These are phyloP conservation scores for Tetrapedia diversipes DNA, from an alignment of 2,888 invertebrate species.

Conservation along the genomic window DNA sequence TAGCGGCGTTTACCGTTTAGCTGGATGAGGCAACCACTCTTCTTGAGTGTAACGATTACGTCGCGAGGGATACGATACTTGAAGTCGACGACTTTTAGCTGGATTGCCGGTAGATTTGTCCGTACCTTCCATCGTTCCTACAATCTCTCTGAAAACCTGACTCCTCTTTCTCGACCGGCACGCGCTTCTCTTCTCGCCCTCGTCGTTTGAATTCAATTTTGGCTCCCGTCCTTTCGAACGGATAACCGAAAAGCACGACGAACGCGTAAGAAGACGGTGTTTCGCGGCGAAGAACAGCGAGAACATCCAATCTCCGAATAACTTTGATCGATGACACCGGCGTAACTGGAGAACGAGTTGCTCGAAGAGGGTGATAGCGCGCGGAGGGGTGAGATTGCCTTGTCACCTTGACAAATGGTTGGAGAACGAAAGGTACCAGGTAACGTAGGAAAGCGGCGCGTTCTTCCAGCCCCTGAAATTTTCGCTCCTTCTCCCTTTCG, in stretches of 20 bases:
- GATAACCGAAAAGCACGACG: background rate
- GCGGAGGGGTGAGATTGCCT: constrained; percentile 77
- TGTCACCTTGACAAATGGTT: constrained; percentile 82
- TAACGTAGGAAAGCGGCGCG: constrained; percentile 55
- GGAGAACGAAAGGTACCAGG: constrained; percentile 72
- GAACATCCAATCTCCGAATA: constrained; percentile 55
- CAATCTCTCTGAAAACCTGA: constrained; percentile 41
- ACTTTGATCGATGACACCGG: constrained; percentile 70
- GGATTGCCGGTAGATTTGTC: constrained; percentile 57
- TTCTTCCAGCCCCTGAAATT: constrained; percentile 58
- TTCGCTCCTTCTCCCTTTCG: constrained; percentile 37
- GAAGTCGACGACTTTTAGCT: constrained; percentile 53
- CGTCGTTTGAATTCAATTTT: constrained; percentile 13
- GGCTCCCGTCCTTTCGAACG: background rate
- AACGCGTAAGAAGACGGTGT: background rate
- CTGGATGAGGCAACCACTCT: constrained; percentile 56
- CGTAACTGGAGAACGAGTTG: constrained; percentile 64
- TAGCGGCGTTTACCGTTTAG: constrained; percentile 42
- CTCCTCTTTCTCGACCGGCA: background rate
- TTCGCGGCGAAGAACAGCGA: constrained; percentile 34
- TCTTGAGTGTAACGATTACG: constrained; percentile 57
- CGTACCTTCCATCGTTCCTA: constrained; percentile 26
- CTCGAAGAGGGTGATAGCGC: constrained; percentile 56
- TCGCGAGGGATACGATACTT: constrained; percentile 49
- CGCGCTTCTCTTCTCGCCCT: background rate